Conservation (phyloP, 2,113 vertebrate genomes). For the Daboia siamensis region DNA sequence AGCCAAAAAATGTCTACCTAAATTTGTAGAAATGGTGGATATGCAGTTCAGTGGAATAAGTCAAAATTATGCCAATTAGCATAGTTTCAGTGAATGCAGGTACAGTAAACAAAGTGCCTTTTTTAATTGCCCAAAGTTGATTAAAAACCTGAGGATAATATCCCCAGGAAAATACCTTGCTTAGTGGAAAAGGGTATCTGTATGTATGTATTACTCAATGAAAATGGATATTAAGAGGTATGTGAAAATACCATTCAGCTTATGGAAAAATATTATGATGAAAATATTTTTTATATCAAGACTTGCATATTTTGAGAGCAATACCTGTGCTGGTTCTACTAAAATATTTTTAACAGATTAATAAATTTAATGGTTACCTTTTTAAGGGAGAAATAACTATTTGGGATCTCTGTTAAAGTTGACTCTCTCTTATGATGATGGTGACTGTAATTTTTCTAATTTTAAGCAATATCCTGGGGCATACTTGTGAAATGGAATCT, state of each 20-base stretch:
- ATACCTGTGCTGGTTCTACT: not conserved
- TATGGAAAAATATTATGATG: not conserved
- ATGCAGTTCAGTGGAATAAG: not conserved
- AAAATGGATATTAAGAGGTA: not conserved
- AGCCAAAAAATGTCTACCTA: not conserved
- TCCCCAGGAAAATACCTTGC: not conserved
- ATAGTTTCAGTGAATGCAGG: not conserved
- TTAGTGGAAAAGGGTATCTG: not conserved
- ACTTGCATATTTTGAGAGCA: not conserved
- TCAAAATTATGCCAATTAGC: not conserved
- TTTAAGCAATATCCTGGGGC: no score
- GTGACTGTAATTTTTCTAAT: no score
- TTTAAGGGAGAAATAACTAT: no score
- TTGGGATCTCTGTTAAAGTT: no score
- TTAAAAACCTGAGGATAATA: not conserved
- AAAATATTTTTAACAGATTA: not conserved
- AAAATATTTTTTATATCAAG: not conserved
- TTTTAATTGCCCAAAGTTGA: not conserved
- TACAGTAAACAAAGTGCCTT: not conserved
- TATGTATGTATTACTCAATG: not conserved
- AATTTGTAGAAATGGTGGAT: not conserved
- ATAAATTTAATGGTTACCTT: not conserved
- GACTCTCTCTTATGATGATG: no score
- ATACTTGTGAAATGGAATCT: no score
- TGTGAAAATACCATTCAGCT: not conserved